These are phyloP conservation scores for Tiliacea aurago DNA, from an alignment of 2,888 invertebrate species.

Conservation along the genomic window DNA sequence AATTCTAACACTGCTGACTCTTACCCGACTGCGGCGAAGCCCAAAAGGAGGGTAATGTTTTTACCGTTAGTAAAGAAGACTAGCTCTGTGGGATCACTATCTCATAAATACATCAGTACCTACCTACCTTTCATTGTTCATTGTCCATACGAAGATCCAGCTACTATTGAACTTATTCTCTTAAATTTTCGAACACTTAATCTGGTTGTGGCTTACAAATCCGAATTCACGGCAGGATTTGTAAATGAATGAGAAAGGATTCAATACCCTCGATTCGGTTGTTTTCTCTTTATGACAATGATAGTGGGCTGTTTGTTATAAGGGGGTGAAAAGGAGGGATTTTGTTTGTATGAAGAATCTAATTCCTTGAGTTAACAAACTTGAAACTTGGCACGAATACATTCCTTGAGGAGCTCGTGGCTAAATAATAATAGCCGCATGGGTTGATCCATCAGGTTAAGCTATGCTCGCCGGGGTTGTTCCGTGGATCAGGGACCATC, in stretches of 20 bases:
- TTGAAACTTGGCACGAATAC: too few relatives aligned
- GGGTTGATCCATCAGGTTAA: too few relatives aligned
- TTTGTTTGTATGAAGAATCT: too few relatives aligned
- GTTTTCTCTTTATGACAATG: background rate
- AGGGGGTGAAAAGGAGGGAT: too few relatives aligned
- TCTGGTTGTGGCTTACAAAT: constrained; percentile 24
- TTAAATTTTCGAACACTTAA: constrained; percentile 37
- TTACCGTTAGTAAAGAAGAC: background rate
- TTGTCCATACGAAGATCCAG: background rate
- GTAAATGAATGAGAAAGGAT: constrained; percentile 29
- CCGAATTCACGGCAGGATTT: constrained; percentile 14
- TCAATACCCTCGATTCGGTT: background rate
- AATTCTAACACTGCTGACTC: too few relatives aligned
- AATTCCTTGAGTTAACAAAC: too few relatives aligned
- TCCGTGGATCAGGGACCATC: too few relatives aligned
- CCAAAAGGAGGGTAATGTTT: background rate
- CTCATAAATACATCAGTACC: constrained; percentile 3
- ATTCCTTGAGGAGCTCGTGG: too few relatives aligned
- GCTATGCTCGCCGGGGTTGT: too few relatives aligned
- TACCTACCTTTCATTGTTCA: background rate
- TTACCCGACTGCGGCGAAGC: background rate
- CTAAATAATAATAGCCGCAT: too few relatives aligned
- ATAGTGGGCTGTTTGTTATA: background rate
- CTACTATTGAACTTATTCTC: constrained; percentile 21
- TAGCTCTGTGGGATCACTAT: constrained; percentile 6